phyloP scores from a whole-genome alignment of 2,113 vertebrate species.

The Verasper variegatus region DNA sequence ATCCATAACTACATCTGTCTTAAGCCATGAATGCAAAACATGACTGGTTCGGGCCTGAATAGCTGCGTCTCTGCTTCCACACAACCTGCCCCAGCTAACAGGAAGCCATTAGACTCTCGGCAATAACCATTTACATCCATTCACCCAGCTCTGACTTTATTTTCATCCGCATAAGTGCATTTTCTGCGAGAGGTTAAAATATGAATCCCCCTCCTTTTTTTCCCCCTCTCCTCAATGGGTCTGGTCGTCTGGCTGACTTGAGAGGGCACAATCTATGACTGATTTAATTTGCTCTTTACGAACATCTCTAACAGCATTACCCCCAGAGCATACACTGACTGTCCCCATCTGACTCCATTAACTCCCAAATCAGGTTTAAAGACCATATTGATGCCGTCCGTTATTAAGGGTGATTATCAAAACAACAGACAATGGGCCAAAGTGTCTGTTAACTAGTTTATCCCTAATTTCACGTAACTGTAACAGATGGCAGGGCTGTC shows the following conservation, averaged over 20 bases:
- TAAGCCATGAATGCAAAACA: conserved; percentile 84
- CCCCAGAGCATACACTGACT: conserved; percentile 94
- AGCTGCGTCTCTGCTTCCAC: conserved; percentile 83
- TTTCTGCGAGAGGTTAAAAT: conserved; percentile 97
- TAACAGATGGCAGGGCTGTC: conserved; percentile 97
- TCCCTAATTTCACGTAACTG: conserved; percentile 96
- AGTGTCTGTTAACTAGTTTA: conserved; percentile 99
- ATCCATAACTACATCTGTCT: conserved; percentile 86
- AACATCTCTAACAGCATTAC: conserved; percentile 99
- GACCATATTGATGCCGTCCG: conserved; percentile 98
- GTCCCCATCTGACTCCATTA: conserved; percentile 98
- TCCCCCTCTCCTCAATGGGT: conserved; percentile 89
- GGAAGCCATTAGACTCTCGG: conserved; percentile 92
- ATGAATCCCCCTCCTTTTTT: conserved; percentile 85
- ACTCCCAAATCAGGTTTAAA: conserved; percentile 99
- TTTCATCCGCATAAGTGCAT: conserved; percentile 96
- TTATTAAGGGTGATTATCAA: conserved; percentile 99
- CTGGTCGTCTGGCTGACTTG: conserved; percentile 98
- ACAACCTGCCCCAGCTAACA: conserved; percentile 89
- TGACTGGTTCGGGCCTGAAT: conserved; percentile 86
- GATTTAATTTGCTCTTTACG: conserved; percentile 99
- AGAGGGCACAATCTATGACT: conserved; percentile 99
- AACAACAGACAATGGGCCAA: conserved; percentile 99
- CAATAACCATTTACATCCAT: conserved; percentile 94
- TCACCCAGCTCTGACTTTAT: conserved; percentile 93